These are phyloP conservation scores for Pimephales promelas DNA, from an alignment of 2,113 vertebrate species.

Conservation along the genomic window DNA sequence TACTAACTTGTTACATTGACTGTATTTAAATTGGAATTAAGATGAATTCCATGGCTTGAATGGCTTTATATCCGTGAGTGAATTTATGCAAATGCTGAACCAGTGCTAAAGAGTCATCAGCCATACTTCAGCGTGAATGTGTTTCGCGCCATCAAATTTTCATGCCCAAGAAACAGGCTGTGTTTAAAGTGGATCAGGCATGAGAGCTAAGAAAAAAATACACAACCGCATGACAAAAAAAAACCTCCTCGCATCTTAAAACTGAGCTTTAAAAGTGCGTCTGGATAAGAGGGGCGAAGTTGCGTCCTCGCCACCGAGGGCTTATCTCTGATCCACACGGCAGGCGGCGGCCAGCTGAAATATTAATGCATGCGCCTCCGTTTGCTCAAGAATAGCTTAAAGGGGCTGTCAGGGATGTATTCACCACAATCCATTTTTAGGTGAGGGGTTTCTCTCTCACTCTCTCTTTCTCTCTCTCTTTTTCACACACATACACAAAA, in stretches of 20 bases:
- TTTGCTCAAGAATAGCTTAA: constrained; percentile 29
- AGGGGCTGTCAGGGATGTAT: constrained; percentile 16
- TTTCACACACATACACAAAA: background rate
- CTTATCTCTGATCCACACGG: constrained; percentile 25
- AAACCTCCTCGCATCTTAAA: constrained; percentile 17
- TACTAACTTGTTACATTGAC: background rate
- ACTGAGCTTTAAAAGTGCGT: constrained; percentile 30
- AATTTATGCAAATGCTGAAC: background rate
- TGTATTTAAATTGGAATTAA: background rate
- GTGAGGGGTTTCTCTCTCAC: background rate
- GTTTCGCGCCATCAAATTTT: constrained; percentile 9
- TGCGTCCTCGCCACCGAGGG: background rate
- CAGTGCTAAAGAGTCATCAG: background rate
- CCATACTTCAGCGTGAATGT: background rate
- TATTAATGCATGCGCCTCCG: constrained; percentile 25
- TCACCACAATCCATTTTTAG: constrained; percentile 13
- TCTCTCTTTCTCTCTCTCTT: background rate
- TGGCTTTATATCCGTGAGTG: background rate
- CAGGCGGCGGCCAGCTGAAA: constrained; percentile 16
- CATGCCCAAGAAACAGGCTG: constrained; percentile 8
- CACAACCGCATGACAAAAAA: constrained; percentile 3
- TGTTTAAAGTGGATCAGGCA: constrained; percentile 2
- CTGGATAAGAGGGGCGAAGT: background rate
- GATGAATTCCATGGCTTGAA: background rate
- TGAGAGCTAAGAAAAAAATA: background rate